Evolutionary conservation across 1,140 invertebrate species (phyloP).

Genomic region (Phymorhynchus buccinoides): DNA sequence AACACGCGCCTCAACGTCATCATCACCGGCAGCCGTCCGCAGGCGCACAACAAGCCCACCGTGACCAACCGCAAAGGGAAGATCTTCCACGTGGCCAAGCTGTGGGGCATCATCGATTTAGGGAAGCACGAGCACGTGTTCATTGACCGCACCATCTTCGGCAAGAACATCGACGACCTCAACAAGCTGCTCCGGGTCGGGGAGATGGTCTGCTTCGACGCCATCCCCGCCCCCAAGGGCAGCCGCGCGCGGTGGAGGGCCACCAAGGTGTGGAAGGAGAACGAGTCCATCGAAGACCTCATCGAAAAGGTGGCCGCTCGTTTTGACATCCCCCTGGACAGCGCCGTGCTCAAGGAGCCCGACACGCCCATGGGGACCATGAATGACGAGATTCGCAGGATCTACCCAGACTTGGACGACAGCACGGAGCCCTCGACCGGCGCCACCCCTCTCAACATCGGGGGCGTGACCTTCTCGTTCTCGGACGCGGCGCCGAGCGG

Average conservation of each 20-base stretch:
- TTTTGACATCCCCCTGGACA: slow-evolving; percentile 62
- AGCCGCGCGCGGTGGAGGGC: slow-evolving; percentile 72
- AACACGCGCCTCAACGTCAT: slow-evolving; percentile 72
- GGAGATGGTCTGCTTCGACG: slow-evolving; percentile 73
- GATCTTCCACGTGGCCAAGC: slow-evolving; percentile 73
- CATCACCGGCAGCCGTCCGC: slow-evolving; percentile 70
- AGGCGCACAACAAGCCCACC: slow-evolving; percentile 59
- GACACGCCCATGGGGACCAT: slow-evolving; percentile 61
- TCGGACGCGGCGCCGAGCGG: slow-evolving; percentile 71
- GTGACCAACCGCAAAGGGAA: slow-evolving; percentile 68
- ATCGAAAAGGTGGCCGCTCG: slow-evolving; percentile 66
- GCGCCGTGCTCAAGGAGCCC: slow-evolving; percentile 56
- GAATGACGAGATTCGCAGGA: slow-evolving; percentile 67
- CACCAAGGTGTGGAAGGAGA: slow-evolving; percentile 72
- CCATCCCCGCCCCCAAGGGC: slow-evolving; percentile 73
- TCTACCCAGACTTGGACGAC: slow-evolving; percentile 68
- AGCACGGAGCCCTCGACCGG: slow-evolving; percentile 56
- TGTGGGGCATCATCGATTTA: slow-evolving; percentile 75
- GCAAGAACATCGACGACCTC: slow-evolving; percentile 71
- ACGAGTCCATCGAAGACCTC: slow-evolving; percentile 69
- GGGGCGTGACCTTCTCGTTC: slow-evolving; percentile 67
- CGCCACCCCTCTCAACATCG: slow-evolving; percentile 61
- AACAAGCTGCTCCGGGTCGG: slow-evolving; percentile 70
- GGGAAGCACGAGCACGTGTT: slow-evolving; percentile 75
- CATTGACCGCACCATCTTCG: slow-evolving; percentile 73